Evolutionary conservation across 64 coral and sea anemone species (phyloP).

Genomic region (Catalaphyllia jardinei): DNA sequence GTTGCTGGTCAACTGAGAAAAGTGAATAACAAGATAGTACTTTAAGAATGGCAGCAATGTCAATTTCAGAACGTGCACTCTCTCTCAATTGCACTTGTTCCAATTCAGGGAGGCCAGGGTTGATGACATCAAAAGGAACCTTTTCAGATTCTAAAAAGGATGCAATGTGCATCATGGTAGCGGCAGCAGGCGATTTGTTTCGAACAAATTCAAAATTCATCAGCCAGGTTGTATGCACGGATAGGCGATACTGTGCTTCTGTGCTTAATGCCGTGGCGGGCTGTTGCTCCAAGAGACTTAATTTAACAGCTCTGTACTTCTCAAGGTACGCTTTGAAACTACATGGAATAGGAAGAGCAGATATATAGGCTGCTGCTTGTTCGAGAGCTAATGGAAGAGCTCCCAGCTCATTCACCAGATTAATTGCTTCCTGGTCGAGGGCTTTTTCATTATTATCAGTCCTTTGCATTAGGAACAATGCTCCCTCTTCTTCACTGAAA

Average conservation of each 20-base stretch:
- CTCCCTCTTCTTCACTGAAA: conserved; percentile 31
- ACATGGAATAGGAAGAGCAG: conserved; percentile 26
- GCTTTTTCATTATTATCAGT: neutral
- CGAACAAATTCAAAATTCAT: conserved; percentile 54
- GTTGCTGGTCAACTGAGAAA: neutral
- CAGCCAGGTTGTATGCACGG: conserved; percentile 54
- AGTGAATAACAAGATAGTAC: conserved; percentile 39
- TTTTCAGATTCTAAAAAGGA: conserved; percentile 43
- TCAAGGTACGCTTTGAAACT: conserved; percentile 32
- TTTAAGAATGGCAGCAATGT: neutral
- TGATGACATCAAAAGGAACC: conserved; percentile 50
- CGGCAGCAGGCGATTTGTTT: conserved; percentile 35
- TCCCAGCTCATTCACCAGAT: conserved; percentile 33
- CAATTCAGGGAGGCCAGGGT: conserved; percentile 45
- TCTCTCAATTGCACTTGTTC: conserved; percentile 29
- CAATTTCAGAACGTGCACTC: neutral
- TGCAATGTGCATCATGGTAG: conserved; percentile 55
- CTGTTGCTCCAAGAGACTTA: conserved; percentile 12
- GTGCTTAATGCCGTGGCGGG: conserved; percentile 8
- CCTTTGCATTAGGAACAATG: conserved; percentile 5
- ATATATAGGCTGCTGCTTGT: conserved; percentile 55
- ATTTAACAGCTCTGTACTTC: conserved; percentile 6
- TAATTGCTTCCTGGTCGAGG: neutral
- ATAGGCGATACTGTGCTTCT: conserved; percentile 45
- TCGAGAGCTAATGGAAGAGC: conserved; percentile 39